Evolutionary conservation across 1,140 invertebrate genomes (phyloP), one percentile per base, ranked within the genome.

Genomic region (Drosophila equinoxialis): DNA sequence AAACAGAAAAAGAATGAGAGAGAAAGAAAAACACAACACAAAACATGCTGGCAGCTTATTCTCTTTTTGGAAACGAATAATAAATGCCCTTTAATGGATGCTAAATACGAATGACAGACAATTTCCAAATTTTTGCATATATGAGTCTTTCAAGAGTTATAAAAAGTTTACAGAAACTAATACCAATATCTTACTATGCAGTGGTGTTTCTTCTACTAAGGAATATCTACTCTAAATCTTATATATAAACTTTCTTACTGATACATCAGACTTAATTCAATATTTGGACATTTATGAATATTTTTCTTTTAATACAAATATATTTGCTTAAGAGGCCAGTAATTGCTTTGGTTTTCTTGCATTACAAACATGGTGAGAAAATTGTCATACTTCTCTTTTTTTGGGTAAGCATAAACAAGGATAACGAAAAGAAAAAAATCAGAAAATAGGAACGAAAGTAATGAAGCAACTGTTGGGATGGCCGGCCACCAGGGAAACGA

Each of bases 341-440:
- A 39, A 39, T 23, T 51, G 45, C 45, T 6, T 51, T 51, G 45
- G 45, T 51, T 51, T 51, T 20, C 20, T 8, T 51, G 45, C 45
- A 51, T 20, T 51, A 23, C 45, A 51, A 51, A 51, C 45, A 23
- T 6, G 8, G 45, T 51, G 45, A 51, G 45, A 51, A 51, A 51
- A 51, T 23, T 51, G 45, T 51, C 45, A 51, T 51, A 51, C 45
- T 51, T 20, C 17, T 6, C 5, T 30, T 51, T 51, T 10, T 6
- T 11, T 51, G 45, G 45, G 45, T 51, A 23, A 51, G 45, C 17
- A 51, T 51, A 48, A 48, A 20, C 45, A 48, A 20, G 45, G 45
- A 48, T 48, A 67, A n/a, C n/a, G n/a, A 71, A 67, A 74, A 67
- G 23, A 65, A 67, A 60, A 54, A 68, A 59, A 62, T 65, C 30